Conservation (phyloP, 2,797 vertebrate genomes). For the Peromyscus attwateri region DNA sequence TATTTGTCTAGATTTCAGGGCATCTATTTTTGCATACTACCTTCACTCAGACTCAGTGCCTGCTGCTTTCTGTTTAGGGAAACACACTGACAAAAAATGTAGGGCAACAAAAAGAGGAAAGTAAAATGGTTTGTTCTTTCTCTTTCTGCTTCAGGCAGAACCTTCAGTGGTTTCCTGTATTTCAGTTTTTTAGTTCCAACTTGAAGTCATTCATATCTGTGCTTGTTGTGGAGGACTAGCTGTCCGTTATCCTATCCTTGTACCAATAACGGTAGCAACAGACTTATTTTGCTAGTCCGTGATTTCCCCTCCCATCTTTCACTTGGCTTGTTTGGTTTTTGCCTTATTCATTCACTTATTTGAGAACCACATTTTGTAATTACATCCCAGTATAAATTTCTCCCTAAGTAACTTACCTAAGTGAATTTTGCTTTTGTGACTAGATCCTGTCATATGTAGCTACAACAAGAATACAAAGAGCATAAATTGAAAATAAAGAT, state of each 20-base stretch:
- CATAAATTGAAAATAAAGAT: neutral
- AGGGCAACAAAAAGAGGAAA: neutral
- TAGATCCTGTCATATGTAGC: neutral
- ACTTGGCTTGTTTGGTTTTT: neutral
- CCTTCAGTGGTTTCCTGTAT: neutral
- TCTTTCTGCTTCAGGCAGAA: slow-evolving; percentile 9
- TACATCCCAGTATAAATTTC: neutral
- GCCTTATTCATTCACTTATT: neutral
- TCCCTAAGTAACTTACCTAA: neutral
- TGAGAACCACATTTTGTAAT: neutral
- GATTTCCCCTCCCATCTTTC: neutral
- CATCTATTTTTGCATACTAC: neutral
- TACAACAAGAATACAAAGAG: neutral
- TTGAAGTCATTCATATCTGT: neutral
- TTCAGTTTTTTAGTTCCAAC: neutral
- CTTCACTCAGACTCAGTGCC: neutral
- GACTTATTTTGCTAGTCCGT: neutral
- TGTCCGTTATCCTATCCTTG: neutral
- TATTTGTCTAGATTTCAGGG: neutral
- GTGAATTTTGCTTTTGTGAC: slow-evolving; percentile 14
- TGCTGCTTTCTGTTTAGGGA: neutral
- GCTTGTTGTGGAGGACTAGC: neutral
- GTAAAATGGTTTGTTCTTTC: neutral
- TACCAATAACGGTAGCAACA: neutral
- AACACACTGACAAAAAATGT: neutral